Base-by-base conservation (phyloP, 2,797 vertebrate genomes). In the Gallinago nigripennis region DNA sequence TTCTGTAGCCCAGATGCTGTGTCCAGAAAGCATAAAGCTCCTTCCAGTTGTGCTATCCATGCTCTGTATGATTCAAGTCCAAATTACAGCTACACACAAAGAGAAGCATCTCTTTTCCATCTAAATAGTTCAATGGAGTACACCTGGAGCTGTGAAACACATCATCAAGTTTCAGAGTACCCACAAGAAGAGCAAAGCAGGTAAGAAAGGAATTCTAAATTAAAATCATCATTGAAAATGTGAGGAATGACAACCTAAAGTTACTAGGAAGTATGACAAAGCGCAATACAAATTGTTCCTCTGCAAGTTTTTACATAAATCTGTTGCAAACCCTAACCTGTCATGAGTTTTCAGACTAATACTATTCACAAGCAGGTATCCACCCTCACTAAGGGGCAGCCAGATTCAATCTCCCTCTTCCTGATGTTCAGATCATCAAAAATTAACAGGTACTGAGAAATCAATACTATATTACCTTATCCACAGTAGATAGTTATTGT, bases 401-500 rank as follows among this genome's bases (percentile, higher is more conserved):
- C 31, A 54, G 21, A 80, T 86, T 90, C 86, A 41, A 91, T 65
- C 84, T 70, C 20, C 8, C 33, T 53, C 53, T 81, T 75, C 39
- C 3, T 12, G 31, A 20, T 33, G 65, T 69, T 94, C 84, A 71
- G 11, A 92, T 71, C 79, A 94, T 66, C 48, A 53, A 96, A 97
- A 97, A 97, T 97, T 86, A 97, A 68, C 86, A 93, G 68, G 86
- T 79, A 88, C 77, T 63, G 48, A 95, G 69, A 92, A 88, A 95
- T 97, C 96, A 89, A 94, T 96, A 95, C 48, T 56, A 3, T 51
- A 96, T 97, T 90, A 94, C 66, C 80, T 96, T 94, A 89, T 85
- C 77, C 94, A 65, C 69, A 45, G 91, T 45, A 45, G 82, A 82
- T 76, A 90, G 76, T 95, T 90, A 79, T 80, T 91, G 78, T 33